Percentiles rank a stretch among this genome's conserved stretches.
Evolutionary conservation across 2,888 invertebrate species (phyloP).

Genomic region (Xestia sexstrigata): DNA sequence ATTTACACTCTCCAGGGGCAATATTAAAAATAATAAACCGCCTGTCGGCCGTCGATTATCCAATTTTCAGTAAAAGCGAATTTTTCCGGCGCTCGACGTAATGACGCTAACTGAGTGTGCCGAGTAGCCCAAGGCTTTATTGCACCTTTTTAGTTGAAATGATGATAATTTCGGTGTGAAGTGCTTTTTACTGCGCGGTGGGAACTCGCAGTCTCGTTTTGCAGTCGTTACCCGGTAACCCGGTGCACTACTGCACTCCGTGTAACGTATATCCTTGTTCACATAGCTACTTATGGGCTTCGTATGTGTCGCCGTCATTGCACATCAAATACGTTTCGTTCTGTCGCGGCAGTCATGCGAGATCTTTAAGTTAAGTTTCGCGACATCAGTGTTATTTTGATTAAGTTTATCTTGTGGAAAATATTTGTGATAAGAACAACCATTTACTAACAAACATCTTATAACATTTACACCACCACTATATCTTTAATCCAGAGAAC

Average conservation of each 20-base stretch:
- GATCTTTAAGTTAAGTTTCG: not conserved
- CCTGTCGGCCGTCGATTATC: slow-evolving; percentile 82
- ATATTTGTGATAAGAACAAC: not conserved
- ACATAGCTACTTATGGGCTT: not conserved
- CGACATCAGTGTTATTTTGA: not conserved
- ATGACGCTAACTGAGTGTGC: slow-evolving; percentile 71
- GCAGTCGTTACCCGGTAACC: slow-evolving; percentile 33
- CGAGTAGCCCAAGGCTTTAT: slow-evolving; percentile 72
- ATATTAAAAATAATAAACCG: slow-evolving; percentile 81
- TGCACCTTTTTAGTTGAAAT: slow-evolving; percentile 77
- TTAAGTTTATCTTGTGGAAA: not conserved
- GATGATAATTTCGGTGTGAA: slow-evolving; percentile 77
- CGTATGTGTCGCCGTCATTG: slow-evolving; percentile 16
- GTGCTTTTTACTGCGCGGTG: slow-evolving; percentile 69
- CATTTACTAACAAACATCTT: not conserved
- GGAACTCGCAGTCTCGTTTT: slow-evolving; percentile 34
- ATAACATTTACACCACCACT: not conserved
- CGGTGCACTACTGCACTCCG: slow-evolving; percentile 16
- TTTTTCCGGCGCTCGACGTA: slow-evolving; percentile 71
- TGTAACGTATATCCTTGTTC: not conserved
- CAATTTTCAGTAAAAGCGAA: slow-evolving; percentile 82
- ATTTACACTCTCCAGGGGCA: slow-evolving; percentile 72
- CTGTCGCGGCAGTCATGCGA: not conserved
- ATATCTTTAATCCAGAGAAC: not conserved
- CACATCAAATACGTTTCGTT: not conserved